Base-by-base conservation (phyloP, 2,113 vertebrate species). In the Todiramphus saurophagus region DNA sequence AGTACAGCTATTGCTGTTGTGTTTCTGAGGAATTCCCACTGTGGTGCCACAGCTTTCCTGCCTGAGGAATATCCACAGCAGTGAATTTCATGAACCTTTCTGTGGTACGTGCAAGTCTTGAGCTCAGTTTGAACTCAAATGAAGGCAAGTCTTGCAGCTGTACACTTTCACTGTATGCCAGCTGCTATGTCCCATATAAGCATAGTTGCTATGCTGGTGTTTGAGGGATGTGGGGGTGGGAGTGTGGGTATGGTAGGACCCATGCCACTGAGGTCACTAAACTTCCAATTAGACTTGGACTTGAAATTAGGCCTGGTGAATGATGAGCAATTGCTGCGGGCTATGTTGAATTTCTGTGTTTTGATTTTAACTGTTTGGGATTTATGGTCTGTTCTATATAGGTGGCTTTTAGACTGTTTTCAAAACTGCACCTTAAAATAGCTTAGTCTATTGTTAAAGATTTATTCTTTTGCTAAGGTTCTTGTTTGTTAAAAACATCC, bases 11-110 rank as follows among this genome's bases (percentile, higher is more conserved):
- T 23, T 84, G 63, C 5, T 48, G 25, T 14, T 56, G 20, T 11
- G 15, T 43, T 84, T 60, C 62, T 80, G 73, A 37, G 83, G 37
- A 55, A 3, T 3, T 13, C 15, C 16, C 6, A 2, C 10, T 12
- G 44, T 4, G 12, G 19, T 25, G 31, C 72, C 20, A 3, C 0
- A 0, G 50, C 50, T 67, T 56, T 62, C 23, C 21, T 83, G 58
- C 43, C 7, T 0, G 1, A 50, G 31, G 37, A 53, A 4, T 44
- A 25, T 11, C 58, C 33, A 10, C 46, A 72, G 18, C 24, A 56
- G 2, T 37, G 24, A 21, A 8, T 50, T 35, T 10, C 10, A 16
- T 6, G 74, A 68, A 39, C 31, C 33, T 62, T 79, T 20, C 62
- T 39, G 25, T 85, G 70, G 13, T 37, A 41, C 12, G 28, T 76